phyloP scores from a whole-genome alignment of 2,888 invertebrate species.

The Steinernema carpocapsae region DNA sequence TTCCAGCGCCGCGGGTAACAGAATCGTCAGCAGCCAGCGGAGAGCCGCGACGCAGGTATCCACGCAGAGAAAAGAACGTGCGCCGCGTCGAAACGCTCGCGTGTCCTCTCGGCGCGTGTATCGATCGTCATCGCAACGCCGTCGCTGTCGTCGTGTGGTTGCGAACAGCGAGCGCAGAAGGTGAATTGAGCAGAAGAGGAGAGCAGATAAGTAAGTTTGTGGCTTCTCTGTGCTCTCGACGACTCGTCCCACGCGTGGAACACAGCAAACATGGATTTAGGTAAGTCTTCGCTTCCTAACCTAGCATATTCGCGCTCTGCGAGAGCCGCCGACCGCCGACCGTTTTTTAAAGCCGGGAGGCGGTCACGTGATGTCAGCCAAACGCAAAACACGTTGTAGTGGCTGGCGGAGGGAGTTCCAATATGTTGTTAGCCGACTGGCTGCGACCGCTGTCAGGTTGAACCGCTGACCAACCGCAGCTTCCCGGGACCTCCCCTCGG shows the following conservation, averaged over 20 bases:
- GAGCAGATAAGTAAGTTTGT: constrained; percentile 22
- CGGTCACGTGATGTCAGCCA: not conserved
- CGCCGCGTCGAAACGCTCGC: no score
- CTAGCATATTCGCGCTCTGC: not conserved
- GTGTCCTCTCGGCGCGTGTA: no score
- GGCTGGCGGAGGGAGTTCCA: not conserved
- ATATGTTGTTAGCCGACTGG: not conserved
- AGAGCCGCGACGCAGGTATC: no score
- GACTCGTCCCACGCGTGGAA: constrained; percentile 1
- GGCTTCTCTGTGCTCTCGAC: constrained; percentile 10
- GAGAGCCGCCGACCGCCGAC: not conserved
- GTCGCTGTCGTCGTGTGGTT: no score
- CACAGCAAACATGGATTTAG: constrained; percentile 22
- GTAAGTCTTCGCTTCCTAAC: constrained; percentile 3
- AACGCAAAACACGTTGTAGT: not conserved
- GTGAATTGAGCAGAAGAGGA: not conserved
- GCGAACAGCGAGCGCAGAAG: no score
- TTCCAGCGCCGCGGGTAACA: not conserved
- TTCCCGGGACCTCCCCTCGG: not conserved
- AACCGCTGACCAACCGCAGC: no score
- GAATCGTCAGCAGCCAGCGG: no score
- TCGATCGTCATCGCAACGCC: no score
- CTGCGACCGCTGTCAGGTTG: not conserved
- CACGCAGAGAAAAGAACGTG: no score
- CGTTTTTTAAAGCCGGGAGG: not conserved